Conservation (phyloP, 2,113 vertebrate genomes). For the Callopanchax toddi region DNA sequence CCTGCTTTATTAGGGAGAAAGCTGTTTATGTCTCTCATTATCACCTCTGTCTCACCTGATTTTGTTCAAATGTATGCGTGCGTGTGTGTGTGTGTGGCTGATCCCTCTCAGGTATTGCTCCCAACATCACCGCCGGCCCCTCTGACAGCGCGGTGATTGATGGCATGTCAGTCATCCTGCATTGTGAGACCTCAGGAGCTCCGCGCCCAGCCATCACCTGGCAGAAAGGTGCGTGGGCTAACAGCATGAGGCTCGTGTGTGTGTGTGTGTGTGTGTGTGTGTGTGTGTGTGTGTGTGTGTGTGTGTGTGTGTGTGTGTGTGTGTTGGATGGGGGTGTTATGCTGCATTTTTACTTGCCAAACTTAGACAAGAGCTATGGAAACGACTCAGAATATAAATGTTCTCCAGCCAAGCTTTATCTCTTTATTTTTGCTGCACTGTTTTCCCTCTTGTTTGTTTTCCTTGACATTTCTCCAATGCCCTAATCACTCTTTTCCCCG, state of each 20-base stretch:
- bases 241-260: conserved; percentile 23
- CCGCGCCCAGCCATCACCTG: conserved; percentile 96
- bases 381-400: conserved; percentile 28
- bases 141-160: conserved; percentile 96
- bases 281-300: no score
- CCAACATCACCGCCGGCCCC: conserved; percentile 96
- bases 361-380: conserved; percentile 17
- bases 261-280: no score
- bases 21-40: conserved; percentile 69
- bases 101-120: conserved; percentile 88
- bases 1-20: conserved; percentile 62
- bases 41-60: conserved; percentile 60
- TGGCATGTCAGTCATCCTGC: conserved; percentile 90
- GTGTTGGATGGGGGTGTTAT: conserved; percentile 41
- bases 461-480: conserved; percentile 58
- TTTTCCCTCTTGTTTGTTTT: conserved; percentile 53
- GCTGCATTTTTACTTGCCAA: conserved; percentile 27
- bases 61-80: conserved; percentile 26
- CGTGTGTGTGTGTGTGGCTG: conserved; percentile 24
- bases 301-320: no score
- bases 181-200: conserved; percentile 94
- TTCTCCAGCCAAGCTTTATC: conserved; percentile 28
- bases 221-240: conserved; percentile 88
- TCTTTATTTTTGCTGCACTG: conserved; percentile 13
- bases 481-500: conserved; percentile 33